Evolutionary conservation across 30 jellyfish, hydroid and myxozoan genomes (phyloP), one percentile per base, ranked within the genome.

Genomic region (Clytia hemisphaerica): DNA sequence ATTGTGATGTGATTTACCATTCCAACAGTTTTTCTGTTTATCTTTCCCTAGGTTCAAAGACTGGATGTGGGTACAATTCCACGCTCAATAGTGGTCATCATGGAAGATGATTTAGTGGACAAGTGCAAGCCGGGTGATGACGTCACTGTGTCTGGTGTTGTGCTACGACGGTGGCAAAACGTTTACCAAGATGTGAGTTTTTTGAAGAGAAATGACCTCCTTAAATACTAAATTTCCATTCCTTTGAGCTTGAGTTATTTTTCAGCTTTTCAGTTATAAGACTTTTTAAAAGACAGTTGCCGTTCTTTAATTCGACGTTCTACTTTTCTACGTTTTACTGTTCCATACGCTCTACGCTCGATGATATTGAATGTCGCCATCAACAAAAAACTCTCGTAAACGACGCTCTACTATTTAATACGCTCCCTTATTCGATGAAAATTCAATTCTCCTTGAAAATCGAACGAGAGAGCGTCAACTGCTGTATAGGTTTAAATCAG

Each of bases 61-160:
- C 82, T 91, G 10, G 82, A 94, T 1, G 88, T 91, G 60, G 99
- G 99, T 7, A 83, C 89, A 28, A 91, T 91, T 32, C 99, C 99
- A 42, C 83, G 99, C 21, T 77, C 95, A 34, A 91, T 82, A 58
- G 77, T 92, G 90, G 99, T 91, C 27, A 73, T 80, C 16, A 58
- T 93, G 27, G 97, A 93, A 63, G 97, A 93, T 72, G 99, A 93
- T 60, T 92, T 83, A 45, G 99, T 93, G 31, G 99, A 93, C 57
- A 27, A 75, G 1, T 93, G 97, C 67, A 83, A 93, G 67, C 98
- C 99, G 19, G 99, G 99, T 4, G 99, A 93, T 85, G 97, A 93
- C 65, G 94, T 93, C 12, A 84, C 94, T 21, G 75, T 93, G 32
- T 76, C 78, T 75, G 99, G 99, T 2, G 78, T 70, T 50, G 95